Percentiles rank a stretch among this genome's conserved stretches.
Evolutionary conservation across 2,113 vertebrate genomes (phyloP).

Genomic region (Colius striatus): DNA sequence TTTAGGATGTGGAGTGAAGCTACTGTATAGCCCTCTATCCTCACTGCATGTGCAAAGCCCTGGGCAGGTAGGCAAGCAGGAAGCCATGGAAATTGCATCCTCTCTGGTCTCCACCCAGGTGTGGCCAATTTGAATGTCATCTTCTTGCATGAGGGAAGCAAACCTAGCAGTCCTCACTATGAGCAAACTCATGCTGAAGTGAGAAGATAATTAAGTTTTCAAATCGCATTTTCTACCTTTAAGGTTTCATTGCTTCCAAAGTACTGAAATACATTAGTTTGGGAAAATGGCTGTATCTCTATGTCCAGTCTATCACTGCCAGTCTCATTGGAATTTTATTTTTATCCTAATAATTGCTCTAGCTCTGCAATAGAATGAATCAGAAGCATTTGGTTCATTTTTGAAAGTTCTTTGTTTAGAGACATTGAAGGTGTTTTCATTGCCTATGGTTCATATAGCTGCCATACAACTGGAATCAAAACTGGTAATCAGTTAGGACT

Average conservation of each 20-base stretch:
- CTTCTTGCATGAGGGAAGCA: not conserved
- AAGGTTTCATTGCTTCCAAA: not conserved
- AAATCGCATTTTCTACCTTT: not conserved
- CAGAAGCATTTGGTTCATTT: not conserved
- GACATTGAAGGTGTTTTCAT: not conserved
- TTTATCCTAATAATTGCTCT: not conserved
- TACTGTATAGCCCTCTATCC: not conserved
- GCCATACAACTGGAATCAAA: not conserved
- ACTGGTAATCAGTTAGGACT: not conserved
- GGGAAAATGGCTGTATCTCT: not conserved
- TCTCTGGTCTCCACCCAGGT: not conserved
- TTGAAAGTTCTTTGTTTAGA: not conserved
- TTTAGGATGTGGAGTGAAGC: not conserved
- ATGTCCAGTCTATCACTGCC: not conserved
- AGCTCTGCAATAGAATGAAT: not conserved
- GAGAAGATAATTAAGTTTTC: not conserved
- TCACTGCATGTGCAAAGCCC: not conserved
- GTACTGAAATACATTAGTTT: not conserved
- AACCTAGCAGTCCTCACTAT: not conserved
- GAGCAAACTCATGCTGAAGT: not conserved
- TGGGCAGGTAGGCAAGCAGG: not conserved
- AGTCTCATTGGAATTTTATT: not conserved
- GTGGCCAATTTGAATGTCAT: not conserved
- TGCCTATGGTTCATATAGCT: not conserved
- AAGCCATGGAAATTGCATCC: not conserved